Evolutionary conservation across 2,888 invertebrate genomes (phyloP), one percentile per base, ranked within the genome.

Genomic region (Drosophila prostipennis): DNA sequence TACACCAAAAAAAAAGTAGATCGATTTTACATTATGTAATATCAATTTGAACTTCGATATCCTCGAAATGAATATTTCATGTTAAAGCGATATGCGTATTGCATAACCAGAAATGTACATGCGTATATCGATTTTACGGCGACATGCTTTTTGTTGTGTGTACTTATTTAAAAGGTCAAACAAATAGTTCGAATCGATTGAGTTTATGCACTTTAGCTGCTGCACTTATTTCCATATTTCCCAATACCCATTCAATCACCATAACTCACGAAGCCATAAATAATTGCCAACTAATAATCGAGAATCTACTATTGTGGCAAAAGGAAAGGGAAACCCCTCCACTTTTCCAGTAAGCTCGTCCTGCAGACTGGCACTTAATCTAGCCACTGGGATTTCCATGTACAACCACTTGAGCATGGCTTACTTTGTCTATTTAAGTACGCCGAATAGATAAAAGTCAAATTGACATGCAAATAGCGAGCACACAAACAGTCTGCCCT

Each of bases 391-490:
- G 74, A 84, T 87, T 87, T 77, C 72, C 85, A 77, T 85, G 85
- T 79, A 68, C 42, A 65, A 80, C 81, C 84, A 81, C 70, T 76
- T 81, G 72, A 87, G 72, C 75, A 71, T 63, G 67, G 82, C 82
- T 87, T 82, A 81, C 72, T 77, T 64, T 74, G 71, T 55, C 68
- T 71, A 73, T 58, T 67, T 72, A 75, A 68, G 68, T 73, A 74
- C 73, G 71, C 51, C 52, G 73, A 57, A 82, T 74, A 84, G 82
- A 82, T 87, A 82, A 87, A 83, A 83, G 68, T 81, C 79, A 56
- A 87, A 83, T 87, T 83, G 82, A 79, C 87, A 85, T 83, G 87
- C 82, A 83, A 83, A 83, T 83, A 75, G 74, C 75, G 72, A 42
- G 63, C 74, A 74, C 58, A 63, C 71, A 76, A 48, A 72, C 49